Base-by-base conservation (phyloP, 1,140 invertebrate species). In the Camponotus pennsylvanicus region DNA sequence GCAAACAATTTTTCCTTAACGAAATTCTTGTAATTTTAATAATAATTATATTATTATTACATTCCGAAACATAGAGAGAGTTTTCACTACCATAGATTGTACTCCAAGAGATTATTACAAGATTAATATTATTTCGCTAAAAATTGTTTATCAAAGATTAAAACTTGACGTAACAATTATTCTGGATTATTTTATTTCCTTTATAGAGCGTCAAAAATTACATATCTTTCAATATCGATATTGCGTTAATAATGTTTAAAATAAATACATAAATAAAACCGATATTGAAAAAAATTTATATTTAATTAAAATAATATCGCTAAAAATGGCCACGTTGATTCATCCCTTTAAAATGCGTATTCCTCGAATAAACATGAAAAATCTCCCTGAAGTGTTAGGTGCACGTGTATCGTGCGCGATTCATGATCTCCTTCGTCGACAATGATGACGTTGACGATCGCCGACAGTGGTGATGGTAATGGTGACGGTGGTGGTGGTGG, bases 371-470 rank as follows among this genome's bases (percentile, higher is more conserved):
- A 55, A 37, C 49, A 66, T 15, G 63, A 64, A 79, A 52, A 90
- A 84, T 89, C 88, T 69, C 52, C 69, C 66, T n/a, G 71, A 80
- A 89, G 78, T 84, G 85, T 75, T 87, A 84, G 27, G 27, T 27
- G 27, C 89, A 90, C 88, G 88, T 89, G 88, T 84, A 84, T 73
- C 83, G 66, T 57, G 49, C 80, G 75, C 83, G 87, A 86, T 79
- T 86, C 71, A 70, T 70, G 87, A 77, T 79, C 70, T 82, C 66
- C 66, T 80, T 59, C 63, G 84, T 76, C 86, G 73, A 86, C 61
- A 27, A 27, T 27, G 52, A 83, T 86, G 42, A 86, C 78, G 75
- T 57, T 67, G 87, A 63, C 76, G 83, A 27, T 61, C 49, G 84
- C 27, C 67, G 61, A 83, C 79, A 59, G 45, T 55, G 80, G 59